Evolutionary conservation across 2,888 invertebrate genomes (phyloP), one percentile per base, ranked within the genome.

Genomic region (Euclidia mi): DNA sequence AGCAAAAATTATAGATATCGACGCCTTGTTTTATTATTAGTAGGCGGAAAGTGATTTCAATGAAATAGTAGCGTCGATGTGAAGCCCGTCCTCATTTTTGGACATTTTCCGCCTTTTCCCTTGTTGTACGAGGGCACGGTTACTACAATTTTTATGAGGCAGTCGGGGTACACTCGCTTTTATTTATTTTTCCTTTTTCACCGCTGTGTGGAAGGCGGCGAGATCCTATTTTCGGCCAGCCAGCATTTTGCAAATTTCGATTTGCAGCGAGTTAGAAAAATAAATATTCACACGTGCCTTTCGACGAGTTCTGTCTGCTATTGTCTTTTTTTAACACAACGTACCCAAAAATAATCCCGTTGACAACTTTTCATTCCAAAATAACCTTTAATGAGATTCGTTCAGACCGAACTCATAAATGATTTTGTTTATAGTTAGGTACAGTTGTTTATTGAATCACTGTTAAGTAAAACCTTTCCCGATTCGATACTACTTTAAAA

Each of bases 91-190:
- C 71, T 66, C 71, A 78, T 85, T 85, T 70, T 83, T n/a, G n/a
- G n/a, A n/a, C n/a, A n/a, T n/a, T n/a, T n/a, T n/a, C 77, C 77
- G 76, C 75, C 82, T 81, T 86, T 83, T 84, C 80, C 81, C 77
- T 74, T 61, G 64, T 65, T 75, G 65, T 65, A 69, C 65, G 72
- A 65, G 72, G 79, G 70, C 71, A 74, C 70, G 73, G 70, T 66
- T 70, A 74, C 77, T 91, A 88, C 87, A 93, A 90, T 77, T 89
- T 92, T 92, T 87, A 93, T 91, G 90, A 90, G 86, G 81, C 80
- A 55, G 74, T 76, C 82, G 79, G 75, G 75, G 78, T 71, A 65
- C 72, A 62, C 68, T 56, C 65, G 34, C 62, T 75, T 76, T 78
- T 79, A 81, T 74, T 79, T 76, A 81, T 80, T 82, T 84, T 79